Conservation (phyloP, 2,888 invertebrate species). For the Tridacna crocea region DNA sequence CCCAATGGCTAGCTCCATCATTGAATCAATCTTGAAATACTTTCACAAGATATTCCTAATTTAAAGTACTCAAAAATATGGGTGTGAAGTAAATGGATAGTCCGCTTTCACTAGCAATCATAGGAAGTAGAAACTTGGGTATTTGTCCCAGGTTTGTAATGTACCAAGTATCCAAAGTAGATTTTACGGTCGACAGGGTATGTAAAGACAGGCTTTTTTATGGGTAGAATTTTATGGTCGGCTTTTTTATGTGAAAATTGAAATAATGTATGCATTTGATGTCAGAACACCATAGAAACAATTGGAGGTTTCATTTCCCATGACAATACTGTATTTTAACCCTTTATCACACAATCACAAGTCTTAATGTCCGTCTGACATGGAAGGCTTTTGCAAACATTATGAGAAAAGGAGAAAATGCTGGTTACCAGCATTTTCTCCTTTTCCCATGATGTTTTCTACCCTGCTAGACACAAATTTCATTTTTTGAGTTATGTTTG, state of each 20-base stretch:
- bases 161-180: constrained; percentile 26
- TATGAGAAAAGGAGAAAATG: too few species aligned
- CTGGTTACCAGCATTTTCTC: too few species aligned
- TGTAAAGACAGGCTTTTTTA: constrained; percentile 31
- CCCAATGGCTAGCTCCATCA: too few species aligned
- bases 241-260: constrained; percentile 16
- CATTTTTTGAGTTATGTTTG: too few species aligned
- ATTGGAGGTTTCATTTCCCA: constrained; percentile 19
- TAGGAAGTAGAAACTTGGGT: too few species aligned
- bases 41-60: too few species aligned
- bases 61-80: too few species aligned
- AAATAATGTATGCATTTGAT: constrained; percentile 28
- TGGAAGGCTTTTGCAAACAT: background rate
- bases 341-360: background rate
- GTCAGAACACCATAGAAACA: constrained; percentile 19
- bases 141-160: background rate
- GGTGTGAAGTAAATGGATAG: too few species aligned
- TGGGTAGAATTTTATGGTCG: constrained; percentile 36
- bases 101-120: too few species aligned
- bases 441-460: too few species aligned
- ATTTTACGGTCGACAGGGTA: constrained; percentile 31
- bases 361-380: background rate
- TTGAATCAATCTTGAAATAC: too few species aligned
- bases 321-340: constrained; percentile 7
- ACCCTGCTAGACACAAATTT: too few species aligned